Evolutionary conservation across 2,797 vertebrate species (phyloP), one percentile per base, ranked within the genome.

Genomic region (Labeo calbasu): DNA sequence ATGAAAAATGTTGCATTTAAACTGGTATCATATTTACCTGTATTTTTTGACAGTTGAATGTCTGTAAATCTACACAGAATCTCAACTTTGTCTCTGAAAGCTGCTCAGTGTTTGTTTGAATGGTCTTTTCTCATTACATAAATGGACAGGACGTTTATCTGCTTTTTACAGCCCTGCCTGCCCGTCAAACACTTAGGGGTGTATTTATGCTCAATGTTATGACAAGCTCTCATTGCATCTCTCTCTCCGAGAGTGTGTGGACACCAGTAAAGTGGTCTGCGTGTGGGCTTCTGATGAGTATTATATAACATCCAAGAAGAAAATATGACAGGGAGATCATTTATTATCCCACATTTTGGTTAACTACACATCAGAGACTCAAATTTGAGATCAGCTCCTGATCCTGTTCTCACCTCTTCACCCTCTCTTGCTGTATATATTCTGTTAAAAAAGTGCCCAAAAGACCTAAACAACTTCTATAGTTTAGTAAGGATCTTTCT

Each of bases 121-220:
- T 1, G 5, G 21, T 70, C n/a, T 28, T 43, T 57, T 70, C 50
- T 57, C n/a, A 70, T 15, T 12, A 12, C 43, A 72, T 61, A 81
- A 72, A 81, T 48, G 43, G 23, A 72, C 40, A 61, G 40, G 36
- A 46, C 0, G 15, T 57, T 15, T 57, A 53, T 61, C 17, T 15
- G 17, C 7, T 40, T 72, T 72, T 50, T 17, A 72, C 53, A 61
- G 53, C 55, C 9, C 6, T 14, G 66, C 36, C 68, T 72, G 55
- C 10, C 23, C 0, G 1, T 71, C 68, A 81, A 72, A 81, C 40
- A 25, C 55, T 36, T 25, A n/a, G 5, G 11, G 11, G 61, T 61
- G 55, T 50, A 59, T 81, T 72, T 50, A 50, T 72, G 53, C 68
- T 50, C 68, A 50, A 61, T 63, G 55, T 81, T 36, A 72, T 50